Evolutionary conservation across 2,797 vertebrate species (phyloP), one percentile per base, ranked within the genome.

Genomic region (Xiphorhynchus erythropygius): DNA sequence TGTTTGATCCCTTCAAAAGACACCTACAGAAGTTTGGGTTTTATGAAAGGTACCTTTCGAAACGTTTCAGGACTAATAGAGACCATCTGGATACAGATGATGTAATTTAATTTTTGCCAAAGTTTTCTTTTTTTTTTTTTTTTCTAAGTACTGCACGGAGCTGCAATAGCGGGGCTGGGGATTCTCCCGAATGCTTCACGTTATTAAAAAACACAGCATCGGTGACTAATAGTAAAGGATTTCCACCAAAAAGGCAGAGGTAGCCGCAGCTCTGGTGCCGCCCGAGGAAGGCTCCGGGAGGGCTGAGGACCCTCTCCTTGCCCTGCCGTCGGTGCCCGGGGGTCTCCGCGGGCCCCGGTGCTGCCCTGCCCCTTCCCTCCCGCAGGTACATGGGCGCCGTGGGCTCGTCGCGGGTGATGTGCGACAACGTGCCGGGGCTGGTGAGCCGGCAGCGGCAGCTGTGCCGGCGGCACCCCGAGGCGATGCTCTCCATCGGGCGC

Each of bases 311-410:
- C 11, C n/a, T 55, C 30, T 55, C 30, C 74, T 18, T 37, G 13
- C 15, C 28, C 5, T 2, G 33, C 13, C 42, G 39, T 19, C 44
- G 9, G 17, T 44, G 46, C 56, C 10, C 22, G 42, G 46, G 60
- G 75, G 12, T 22, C 11, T 16, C 41, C 17, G 24, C 41, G 22
- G 56, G 5, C n/a, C 67, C 64, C 49, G 19, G 21, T 3, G 30
- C 91, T 88, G 92, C 94, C 89, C 71, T 71, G 27, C 35, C 79
- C 78, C 56, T 92, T 95, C 62, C 82, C 53, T 87, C 94, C 86
- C 90, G 25, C 98, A 99, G 99, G 99, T 99, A 99, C 98, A 99
- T 99, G 99, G 98, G 99, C 93, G 98, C 98, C 53, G 98, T 99
- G 87, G 98, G 98, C 91, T 98, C 99, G 39, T 98, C 98, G 85